Percentiles rank a stretch among this genome's conserved stretches.
Conservation (phyloP, 2,113 vertebrate species). For the Prionailurus viverrinus region DNA sequence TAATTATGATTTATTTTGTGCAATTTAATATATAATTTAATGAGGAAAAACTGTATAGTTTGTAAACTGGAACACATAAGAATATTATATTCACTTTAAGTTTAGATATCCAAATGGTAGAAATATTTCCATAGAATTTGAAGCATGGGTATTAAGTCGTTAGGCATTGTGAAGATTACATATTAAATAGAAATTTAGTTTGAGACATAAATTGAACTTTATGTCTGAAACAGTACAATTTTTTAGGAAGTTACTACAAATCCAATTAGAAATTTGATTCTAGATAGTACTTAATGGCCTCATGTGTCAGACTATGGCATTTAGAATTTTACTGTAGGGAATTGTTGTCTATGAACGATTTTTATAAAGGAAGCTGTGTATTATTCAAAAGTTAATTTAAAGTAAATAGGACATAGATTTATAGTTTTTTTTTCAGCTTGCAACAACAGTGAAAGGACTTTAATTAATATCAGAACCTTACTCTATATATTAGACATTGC, state of each 20-base stretch:
- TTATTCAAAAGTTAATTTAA: neutral
- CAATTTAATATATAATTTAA: neutral
- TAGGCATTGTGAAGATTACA: neutral
- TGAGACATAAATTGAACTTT: neutral
- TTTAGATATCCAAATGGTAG: neutral
- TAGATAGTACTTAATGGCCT: neutral
- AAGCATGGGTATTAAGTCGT: neutral
- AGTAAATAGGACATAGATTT: neutral
- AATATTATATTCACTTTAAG: neutral
- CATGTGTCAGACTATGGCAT: neutral
- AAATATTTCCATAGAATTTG: neutral
- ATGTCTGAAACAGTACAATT: neutral
- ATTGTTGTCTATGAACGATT: neutral
- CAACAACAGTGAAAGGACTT: neutral
- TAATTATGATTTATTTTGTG: neutral
- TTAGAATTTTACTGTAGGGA: neutral
- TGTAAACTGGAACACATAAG: neutral
- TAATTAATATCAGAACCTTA: neutral
- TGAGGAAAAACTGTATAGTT: neutral
- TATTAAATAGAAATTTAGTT: neutral
- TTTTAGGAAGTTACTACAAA: neutral
- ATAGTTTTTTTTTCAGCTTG: neutral
- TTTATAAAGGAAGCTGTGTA: neutral
- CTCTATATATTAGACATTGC: neutral
- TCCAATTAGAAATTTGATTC: neutral